phyloP scores from a whole-genome alignment of 2,888 invertebrate species.

The Merodon equestris region DNA sequence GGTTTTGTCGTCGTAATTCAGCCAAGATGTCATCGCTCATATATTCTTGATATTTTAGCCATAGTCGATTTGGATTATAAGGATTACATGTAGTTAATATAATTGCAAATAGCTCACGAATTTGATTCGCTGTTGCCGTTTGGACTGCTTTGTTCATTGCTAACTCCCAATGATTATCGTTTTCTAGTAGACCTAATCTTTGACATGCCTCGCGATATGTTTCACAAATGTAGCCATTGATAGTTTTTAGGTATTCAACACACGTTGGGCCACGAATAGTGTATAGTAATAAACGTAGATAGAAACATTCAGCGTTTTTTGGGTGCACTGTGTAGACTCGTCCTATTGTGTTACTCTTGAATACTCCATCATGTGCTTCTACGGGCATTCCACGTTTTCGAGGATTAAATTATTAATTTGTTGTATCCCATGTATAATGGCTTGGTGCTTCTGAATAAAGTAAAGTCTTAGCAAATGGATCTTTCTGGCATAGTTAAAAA shows the following conservation, averaged over 20 bases:
- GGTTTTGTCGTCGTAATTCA: too few species aligned
- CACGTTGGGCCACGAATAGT: constrained; percentile 74
- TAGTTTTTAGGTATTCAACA: constrained; percentile 72
- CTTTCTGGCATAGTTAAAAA: too few species aligned
- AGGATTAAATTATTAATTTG: too few species aligned
- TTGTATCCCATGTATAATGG: too few species aligned
- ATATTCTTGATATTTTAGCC: constrained; percentile 3
- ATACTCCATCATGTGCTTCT: too few species aligned
- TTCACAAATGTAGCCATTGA: constrained; percentile 73
- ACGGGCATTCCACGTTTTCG: too few species aligned
- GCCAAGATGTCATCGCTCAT: constrained; percentile 69
- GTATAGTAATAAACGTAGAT: constrained; percentile 73
- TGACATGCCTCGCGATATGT: constrained; percentile 75
- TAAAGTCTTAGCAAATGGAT: too few species aligned
- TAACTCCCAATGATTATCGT: constrained; percentile 64
- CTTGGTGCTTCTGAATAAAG: too few species aligned
- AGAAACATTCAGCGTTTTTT: constrained; percentile 72
- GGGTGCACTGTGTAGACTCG: constrained; percentile 54
- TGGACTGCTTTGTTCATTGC: constrained; percentile 48
- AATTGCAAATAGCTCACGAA: constrained; percentile 49
- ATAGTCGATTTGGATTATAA: not conserved
- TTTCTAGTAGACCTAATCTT: constrained; percentile 72
- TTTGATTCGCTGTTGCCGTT: constrained; percentile 44
- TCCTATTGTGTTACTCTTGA: constrained; percentile 68
- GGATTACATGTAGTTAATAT: constrained; percentile 21